Evolutionary conservation across 2,113 vertebrate species (phyloP), one percentile per base, ranked within the genome.

Genomic region (Esox niger): DNA sequence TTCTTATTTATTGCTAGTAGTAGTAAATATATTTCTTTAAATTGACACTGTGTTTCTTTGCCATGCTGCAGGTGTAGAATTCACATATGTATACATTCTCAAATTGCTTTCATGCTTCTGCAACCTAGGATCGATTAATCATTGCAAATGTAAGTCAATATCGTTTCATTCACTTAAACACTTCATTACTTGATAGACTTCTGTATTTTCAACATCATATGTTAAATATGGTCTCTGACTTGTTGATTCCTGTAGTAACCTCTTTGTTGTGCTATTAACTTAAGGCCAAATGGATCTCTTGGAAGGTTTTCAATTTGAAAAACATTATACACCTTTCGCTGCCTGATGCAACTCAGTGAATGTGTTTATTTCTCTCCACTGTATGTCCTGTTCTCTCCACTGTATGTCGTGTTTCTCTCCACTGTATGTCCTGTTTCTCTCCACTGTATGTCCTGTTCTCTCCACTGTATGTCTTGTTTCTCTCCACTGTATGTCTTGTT

Each of bases 211-310:
- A 7, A 56, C 49, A 56, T 10, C 29, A 49, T 64, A 29, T 27
- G 47, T 49, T 49, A 64, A 49, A 64, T 29, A 52, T 8, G 17
- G 33, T 27, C 30, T 27, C 21, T 27, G 62, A 49, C 62, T 49
- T 13, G 26, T 64, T 29, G 27, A 20, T 46, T 17, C n/a, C 47
- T 64, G 62, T 29, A 64, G 13, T 64, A 35, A 27, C 47, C n/a
- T 52, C 46, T 29, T 47, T 23, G 26, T 13, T 38, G 5, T 64
- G 23, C 38, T 46, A 46, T 64, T 47, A 20, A 47, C 27, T 64
- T 47, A 11, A 43, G 47, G 17, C 62, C 27, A 43, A 17, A 20
- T 64, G n/a, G 35, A 43, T 47, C 43, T 29, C 43, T 52, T 11
- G 1, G 6, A 52, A 6, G 20, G 21, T 52, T 52, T 52, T 52